Conservation (phyloP, 2,113 vertebrate genomes). For the Madoqua kirkii region DNA sequence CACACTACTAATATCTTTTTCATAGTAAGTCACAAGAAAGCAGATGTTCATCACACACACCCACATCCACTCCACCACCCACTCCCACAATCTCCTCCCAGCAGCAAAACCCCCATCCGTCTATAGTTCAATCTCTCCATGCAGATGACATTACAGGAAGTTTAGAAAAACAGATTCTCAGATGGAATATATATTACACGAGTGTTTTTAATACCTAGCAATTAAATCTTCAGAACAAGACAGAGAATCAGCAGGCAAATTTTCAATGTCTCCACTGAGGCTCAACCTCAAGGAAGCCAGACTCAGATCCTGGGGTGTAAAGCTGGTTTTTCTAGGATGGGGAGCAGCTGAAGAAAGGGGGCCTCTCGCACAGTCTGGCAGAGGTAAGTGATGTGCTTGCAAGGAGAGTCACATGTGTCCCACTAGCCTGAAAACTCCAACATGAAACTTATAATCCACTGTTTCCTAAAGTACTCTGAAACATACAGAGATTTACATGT, state of each 20-base stretch:
- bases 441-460: neutral
- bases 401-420: constrained; percentile 31
- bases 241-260: constrained; percentile 30
- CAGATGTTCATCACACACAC: neutral
- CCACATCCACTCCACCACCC: neutral
- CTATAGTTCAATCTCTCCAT: neutral
- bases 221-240: constrained; percentile 45
- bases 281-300: neutral
- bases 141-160: neutral
- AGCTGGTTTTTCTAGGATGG: constrained; percentile 35
- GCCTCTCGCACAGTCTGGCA: constrained; percentile 50
- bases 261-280: constrained; percentile 29
- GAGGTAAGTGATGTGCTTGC: constrained; percentile 9
- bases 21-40: neutral
- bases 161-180: neutral
- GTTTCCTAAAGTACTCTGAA: constrained; percentile 27
- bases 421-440: constrained; percentile 52
- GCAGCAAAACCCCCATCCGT: neutral
- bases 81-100: neutral
- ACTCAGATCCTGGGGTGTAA: neutral
- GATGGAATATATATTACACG: neutral
- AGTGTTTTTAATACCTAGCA: constrained; percentile 49
- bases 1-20: neutral
- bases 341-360: constrained; percentile 65
- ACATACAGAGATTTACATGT: neutral